Evolutionary conservation across 2,113 vertebrate genomes (phyloP).

Genomic region (Diadophis punctatus): DNA sequence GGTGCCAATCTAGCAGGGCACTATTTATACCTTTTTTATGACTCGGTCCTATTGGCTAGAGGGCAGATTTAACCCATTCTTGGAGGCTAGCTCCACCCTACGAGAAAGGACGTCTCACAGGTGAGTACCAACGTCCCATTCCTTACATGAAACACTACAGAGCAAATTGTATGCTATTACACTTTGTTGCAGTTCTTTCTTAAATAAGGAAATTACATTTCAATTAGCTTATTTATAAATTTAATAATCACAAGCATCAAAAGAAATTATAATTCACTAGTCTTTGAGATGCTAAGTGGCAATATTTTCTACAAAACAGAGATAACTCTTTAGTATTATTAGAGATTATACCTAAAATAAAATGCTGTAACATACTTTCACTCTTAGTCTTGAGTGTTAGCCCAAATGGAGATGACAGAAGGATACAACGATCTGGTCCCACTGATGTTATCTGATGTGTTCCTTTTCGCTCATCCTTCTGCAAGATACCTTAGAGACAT

Average conservation of each 20-base stretch:
- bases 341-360: not conserved
- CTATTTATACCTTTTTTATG: too few species aligned
- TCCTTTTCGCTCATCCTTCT: not conserved
- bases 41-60: too few species aligned
- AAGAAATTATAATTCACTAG: not conserved
- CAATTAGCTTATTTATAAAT: not conserved
- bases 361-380: not conserved
- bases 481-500: not conserved
- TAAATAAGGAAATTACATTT: constrained; percentile 23
- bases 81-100: too few species aligned
- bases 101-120: too few species aligned
- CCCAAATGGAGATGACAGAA: not conserved
- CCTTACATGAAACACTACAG: not conserved
- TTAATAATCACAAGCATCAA: not conserved
- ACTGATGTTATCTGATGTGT: not conserved
- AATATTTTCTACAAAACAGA: not conserved
- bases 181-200: not conserved
- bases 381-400: not conserved
- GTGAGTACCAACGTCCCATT: too few species aligned
- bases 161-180: constrained; percentile 1
- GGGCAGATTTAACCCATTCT: too few species aligned
- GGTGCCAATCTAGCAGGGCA: too few species aligned
- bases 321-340: not conserved
- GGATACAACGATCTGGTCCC: not conserved
- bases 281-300: not conserved